phyloP scores from a whole-genome alignment of 2,888 invertebrate species.

The Cloeon dipterum region DNA sequence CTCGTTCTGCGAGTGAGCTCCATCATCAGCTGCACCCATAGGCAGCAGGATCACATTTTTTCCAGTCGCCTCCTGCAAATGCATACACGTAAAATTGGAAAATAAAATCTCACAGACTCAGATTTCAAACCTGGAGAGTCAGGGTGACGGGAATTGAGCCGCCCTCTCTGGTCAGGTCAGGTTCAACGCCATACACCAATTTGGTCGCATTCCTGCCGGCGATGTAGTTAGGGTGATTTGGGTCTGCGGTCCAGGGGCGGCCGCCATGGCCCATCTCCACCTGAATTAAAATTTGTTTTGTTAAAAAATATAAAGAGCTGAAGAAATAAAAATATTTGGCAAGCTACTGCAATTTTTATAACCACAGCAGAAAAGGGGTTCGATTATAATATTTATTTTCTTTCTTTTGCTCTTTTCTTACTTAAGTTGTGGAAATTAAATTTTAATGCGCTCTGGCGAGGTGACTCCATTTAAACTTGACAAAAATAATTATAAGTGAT shows the following conservation, averaged over 20 bases:
- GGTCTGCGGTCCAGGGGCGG: conserved; percentile 82
- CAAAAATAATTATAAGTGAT: too few species aligned
- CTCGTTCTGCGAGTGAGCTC: conserved; percentile 97
- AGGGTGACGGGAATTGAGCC: conserved; percentile 94
- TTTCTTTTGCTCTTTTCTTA: too few species aligned
- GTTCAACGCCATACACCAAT: conserved; percentile 70
- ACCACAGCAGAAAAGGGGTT: too few species aligned
- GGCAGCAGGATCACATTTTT: conserved; percentile 88
- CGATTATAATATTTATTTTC: too few species aligned
- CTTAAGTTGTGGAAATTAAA: too few species aligned
- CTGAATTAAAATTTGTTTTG: too few species aligned
- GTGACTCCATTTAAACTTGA: too few species aligned
- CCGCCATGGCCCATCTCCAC: conserved; percentile 44
- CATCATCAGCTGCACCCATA: conserved; percentile 88
- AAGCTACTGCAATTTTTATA: too few species aligned
- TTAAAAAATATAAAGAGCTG: too few species aligned
- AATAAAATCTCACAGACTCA: not conserved
- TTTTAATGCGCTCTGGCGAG: too few species aligned
- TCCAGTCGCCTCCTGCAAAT: conserved; percentile 63
- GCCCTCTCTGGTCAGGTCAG: conserved; percentile 90
- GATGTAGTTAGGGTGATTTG: conserved; percentile 73
- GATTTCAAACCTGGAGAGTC: conserved; percentile 34
- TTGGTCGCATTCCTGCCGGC: conserved; percentile 66
- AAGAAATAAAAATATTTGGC: too few species aligned
- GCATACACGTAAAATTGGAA: conserved; percentile 2